Evolutionary conservation across 2,888 invertebrate species (phyloP), one percentile per base, ranked within the genome.

Genomic region (Agrotis exclamationis): DNA sequence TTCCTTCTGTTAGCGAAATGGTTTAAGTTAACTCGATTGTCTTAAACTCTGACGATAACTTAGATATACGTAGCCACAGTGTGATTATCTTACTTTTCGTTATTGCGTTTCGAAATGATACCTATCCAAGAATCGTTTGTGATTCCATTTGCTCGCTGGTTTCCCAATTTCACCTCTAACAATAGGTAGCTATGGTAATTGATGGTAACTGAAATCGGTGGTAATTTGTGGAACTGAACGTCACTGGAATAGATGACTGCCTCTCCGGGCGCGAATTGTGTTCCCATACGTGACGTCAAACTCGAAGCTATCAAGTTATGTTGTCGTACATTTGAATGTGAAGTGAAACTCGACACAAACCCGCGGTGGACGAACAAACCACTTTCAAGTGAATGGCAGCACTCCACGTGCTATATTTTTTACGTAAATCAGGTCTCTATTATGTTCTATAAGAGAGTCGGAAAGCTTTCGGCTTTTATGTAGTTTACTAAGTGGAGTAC

Each of bases 391-490:
- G 84, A 76, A 80, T 78, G 75, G 77, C 73, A 67, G 51, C 70
- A 75, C 85, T 84, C 76, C 59, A 85, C 75, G 59, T 74, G 74
- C 51, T 50, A 74, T 79, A 76, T 80, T 82, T 85, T 79, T 81
- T 73, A 80, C 76, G 70, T 70, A 81, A 81, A 81, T 83, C 80
- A 81, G 58, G 56, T 63, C 62, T 67, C 79, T 70, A 59, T 79
- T 75, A 70, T 67, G 80, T 74, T 67, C 53, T 63, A 60, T 62
- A 59, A 51, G 50, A 67, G 53, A 63, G 60, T 63, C 44, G n/a
- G 54, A 56, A 60, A 69, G 68, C 54, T 82, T 79, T 79, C 13
- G 51, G 64, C 20, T 69, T 69, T 83, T 66, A 75, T 75, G 57
- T 64, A 53, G 50, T 44, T 18, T 70, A 63, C 64, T 69, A 68